Base-by-base conservation (phyloP, 1,140 invertebrate genomes). In the Catajapyx aquilonaris region DNA sequence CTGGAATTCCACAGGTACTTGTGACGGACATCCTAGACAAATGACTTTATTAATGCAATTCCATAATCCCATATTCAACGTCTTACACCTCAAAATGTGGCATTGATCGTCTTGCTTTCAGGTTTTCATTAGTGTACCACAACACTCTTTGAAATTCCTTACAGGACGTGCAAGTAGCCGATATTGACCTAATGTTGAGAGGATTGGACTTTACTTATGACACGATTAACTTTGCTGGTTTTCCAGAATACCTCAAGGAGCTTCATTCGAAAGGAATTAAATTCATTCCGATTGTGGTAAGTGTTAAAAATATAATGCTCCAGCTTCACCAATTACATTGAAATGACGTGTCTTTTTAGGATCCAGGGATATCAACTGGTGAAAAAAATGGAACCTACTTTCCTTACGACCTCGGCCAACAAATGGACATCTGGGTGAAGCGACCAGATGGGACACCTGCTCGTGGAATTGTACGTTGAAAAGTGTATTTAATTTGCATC, bases 151-250 rank as follows among this genome's bases (percentile, higher is more conserved):
- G n/a, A n/a, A n/a, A n/a, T n/a, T n/a, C n/a, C n/a, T 52, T 54
- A 23, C 2, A 5, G 50, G 54, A 62, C 41, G 54, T 52, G n/a
- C 54, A 59, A 34, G 61, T 52, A 48, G 54, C 51, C 32, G 61
- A 64, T 39, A 61, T 62, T 38, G 61, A 63, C 42, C 53, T 54
- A 28, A 54, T 60, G 49, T 44, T 49, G 13, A 44, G 47, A 4
- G 40, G 49, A 37, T 48, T 51, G 33, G 48, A 50, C 34, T 64
- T 64, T 44, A 64, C 61, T n/a, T 49, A 47, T 34, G 52, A 61
- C 45, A 41, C 41, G 16, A 39, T 25, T 2, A 48, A 36, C 1
- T 64, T 54, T 43, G 30, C 30, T 4, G 55, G 45, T 15, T 41
- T 64, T 4, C 53, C 55, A 2, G 44, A 54, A 3, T 60, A 54